These are phyloP conservation scores for Gonatopus flavifemur DNA, from an alignment of 1,140 invertebrate genomes.

Conservation along the genomic window DNA sequence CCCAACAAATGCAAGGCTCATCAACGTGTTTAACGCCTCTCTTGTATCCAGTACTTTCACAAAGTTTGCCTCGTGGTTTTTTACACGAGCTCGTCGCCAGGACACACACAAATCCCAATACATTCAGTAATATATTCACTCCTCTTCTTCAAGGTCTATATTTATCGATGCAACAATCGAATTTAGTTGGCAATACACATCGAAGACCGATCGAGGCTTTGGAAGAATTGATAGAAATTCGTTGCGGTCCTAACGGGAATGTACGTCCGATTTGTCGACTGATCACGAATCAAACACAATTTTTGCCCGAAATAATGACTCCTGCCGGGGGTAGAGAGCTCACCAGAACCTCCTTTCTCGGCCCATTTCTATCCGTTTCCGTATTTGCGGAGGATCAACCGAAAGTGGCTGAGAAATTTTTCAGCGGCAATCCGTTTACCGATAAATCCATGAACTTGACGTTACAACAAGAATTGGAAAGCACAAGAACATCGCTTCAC, in stretches of 20 bases:
- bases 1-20: slow-evolving; percentile 23
- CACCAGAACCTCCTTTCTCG: slow-evolving; percentile 79
- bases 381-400: slow-evolving; percentile 92
- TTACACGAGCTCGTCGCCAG: slow-evolving; percentile 66
- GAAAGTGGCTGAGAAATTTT: slow-evolving; percentile 71
- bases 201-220: slow-evolving; percentile 68
- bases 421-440: slow-evolving; percentile 60
- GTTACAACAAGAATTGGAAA: slow-evolving; percentile 72
- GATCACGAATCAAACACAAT: slow-evolving; percentile 73
- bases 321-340: slow-evolving; percentile 79
- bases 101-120: slow-evolving; percentile 58
- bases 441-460: slow-evolving; percentile 66
- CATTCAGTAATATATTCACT: slow-evolving; percentile 69
- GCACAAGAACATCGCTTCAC: slow-evolving; percentile 71
- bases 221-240: slow-evolving; percentile 73
- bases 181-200: slow-evolving; percentile 71
- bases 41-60: slow-evolving; percentile 64
- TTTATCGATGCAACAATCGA: slow-evolving; percentile 69
- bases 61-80: slow-evolving; percentile 69
- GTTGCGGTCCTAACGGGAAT: slow-evolving; percentile 60
- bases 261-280: slow-evolving; percentile 77
- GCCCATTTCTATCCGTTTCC: slow-evolving; percentile 86
- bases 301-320: slow-evolving; percentile 72
- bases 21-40: slow-evolving; percentile 56
- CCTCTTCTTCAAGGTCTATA: slow-evolving; percentile 73